These are phyloP conservation scores for Chascanopsetta lugubris DNA, from an alignment of 2,113 vertebrate species.

Conservation along the genomic window DNA sequence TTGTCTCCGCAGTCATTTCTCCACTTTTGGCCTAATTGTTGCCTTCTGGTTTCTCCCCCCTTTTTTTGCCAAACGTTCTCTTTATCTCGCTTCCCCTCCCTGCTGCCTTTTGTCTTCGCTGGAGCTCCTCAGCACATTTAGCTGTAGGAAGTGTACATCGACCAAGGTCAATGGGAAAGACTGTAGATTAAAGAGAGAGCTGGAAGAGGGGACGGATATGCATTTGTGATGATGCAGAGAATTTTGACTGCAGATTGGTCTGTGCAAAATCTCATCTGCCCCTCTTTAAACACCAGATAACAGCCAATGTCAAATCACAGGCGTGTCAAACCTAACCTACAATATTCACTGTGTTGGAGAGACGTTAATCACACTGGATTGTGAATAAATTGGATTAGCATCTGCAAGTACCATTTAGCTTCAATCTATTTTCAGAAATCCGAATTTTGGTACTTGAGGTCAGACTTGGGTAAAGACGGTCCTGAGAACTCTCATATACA, in stretches of 20 bases:
- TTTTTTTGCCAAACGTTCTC: constrained; percentile 38
- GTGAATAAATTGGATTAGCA: too few species aligned
- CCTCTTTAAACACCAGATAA: too few species aligned
- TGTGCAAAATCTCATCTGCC: background rate
- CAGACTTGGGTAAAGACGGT: too few species aligned
- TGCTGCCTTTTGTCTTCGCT: constrained; percentile 40
- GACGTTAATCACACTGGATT: too few species aligned
- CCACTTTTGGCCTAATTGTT: constrained; percentile 68
- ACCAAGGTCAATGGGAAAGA: constrained; percentile 7
- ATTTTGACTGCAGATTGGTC: background rate
- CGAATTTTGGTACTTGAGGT: too few species aligned
- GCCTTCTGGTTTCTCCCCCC: constrained; percentile 48
- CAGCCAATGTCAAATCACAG: too few species aligned
- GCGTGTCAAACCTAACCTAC: too few species aligned
- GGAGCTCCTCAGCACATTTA: constrained; percentile 17
- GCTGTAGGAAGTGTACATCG: background rate
- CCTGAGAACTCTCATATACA: too few species aligned
- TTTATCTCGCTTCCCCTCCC: background rate
- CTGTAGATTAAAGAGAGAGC: background rate
- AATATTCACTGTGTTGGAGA: too few species aligned
- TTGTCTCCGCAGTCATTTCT: constrained; percentile 60
- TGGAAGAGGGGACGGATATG: background rate
- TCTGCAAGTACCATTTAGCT: too few species aligned
- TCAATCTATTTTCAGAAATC: too few species aligned
- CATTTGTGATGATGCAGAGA: background rate